phyloP scores from a whole-genome alignment of 1,140 invertebrate genomes.

The Calosoma granatense region DNA sequence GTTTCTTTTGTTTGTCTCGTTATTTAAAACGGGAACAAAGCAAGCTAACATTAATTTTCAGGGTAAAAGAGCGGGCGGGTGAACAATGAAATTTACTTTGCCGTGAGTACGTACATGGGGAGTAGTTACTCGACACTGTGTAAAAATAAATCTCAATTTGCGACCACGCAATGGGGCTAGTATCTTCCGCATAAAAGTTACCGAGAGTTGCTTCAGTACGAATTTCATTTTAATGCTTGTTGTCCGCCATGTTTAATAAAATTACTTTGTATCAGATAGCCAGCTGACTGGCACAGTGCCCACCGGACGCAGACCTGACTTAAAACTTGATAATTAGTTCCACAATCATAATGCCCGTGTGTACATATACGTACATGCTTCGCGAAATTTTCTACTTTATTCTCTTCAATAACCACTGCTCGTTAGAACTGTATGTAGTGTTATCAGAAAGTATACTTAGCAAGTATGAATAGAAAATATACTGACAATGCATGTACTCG shows the following conservation, averaged over 20 bases:
- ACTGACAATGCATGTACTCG: too few species aligned
- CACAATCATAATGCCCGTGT: background rate
- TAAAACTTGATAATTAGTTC: slow-evolving; percentile 5
- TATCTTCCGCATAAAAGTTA: background rate
- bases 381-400: too few species aligned
- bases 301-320: background rate
- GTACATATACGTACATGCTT: too few species aligned
- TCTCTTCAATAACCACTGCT: too few species aligned
- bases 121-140: background rate
- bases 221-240: slow-evolving; percentile 6
- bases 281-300: background rate
- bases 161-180: background rate
- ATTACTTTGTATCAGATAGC: slow-evolving; percentile 5
- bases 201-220: background rate
- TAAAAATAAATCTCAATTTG: background rate
- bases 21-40: background rate
- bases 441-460: too few species aligned
- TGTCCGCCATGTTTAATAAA: slow-evolving; percentile 3
- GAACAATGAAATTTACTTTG: background rate
- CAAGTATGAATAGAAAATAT: too few species aligned
- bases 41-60: background rate
- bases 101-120: background rate
- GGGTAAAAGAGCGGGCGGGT: background rate
- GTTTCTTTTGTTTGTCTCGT: background rate
- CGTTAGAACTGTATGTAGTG: too few species aligned